phyloP scores from a whole-genome alignment of 2,113 vertebrate species.

The Alexandromys fortis region DNA sequence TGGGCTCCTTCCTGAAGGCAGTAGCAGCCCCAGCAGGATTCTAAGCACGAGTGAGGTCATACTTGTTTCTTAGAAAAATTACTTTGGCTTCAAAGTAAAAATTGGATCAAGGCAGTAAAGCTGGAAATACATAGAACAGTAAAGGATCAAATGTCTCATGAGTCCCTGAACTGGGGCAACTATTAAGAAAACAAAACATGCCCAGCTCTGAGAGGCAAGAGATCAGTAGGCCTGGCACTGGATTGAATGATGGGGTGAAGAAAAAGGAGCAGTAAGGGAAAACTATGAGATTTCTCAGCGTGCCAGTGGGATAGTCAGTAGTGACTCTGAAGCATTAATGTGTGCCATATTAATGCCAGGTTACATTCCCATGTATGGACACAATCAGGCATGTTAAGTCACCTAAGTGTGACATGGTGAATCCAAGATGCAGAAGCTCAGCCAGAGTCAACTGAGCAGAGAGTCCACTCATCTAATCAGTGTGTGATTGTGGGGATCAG shows the following conservation, averaged over 20 bases:
- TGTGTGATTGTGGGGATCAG: neutral
- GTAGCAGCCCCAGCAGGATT: neutral
- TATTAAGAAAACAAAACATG: slow-evolving; percentile 6
- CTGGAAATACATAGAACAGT: slow-evolving; percentile 54
- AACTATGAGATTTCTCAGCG: neutral
- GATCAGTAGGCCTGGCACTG: neutral
- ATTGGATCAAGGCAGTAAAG: slow-evolving; percentile 55
- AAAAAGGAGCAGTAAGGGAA: neutral
- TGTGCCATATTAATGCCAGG: neutral
- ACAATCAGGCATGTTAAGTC: neutral
- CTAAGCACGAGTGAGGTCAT: slow-evolving; percentile 21
- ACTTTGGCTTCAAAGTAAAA: slow-evolving; percentile 60
- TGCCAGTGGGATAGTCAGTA: neutral
- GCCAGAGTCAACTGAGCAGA: neutral
- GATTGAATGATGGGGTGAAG: neutral
- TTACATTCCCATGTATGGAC: neutral
- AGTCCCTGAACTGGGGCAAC: slow-evolving; percentile 18
- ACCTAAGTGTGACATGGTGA: neutral
- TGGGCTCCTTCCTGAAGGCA: slow-evolving; percentile 10
- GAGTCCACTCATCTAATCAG: neutral
- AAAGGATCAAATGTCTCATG: slow-evolving; percentile 34
- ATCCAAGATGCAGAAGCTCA: slow-evolving; percentile 19
- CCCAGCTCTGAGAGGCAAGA: neutral
- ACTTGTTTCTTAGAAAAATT: slow-evolving; percentile 65
- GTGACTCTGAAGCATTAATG: neutral